phyloP scores from a whole-genome alignment of 35 echinoderm and acorn worm genomes.

The Lytechinus pictus region DNA sequence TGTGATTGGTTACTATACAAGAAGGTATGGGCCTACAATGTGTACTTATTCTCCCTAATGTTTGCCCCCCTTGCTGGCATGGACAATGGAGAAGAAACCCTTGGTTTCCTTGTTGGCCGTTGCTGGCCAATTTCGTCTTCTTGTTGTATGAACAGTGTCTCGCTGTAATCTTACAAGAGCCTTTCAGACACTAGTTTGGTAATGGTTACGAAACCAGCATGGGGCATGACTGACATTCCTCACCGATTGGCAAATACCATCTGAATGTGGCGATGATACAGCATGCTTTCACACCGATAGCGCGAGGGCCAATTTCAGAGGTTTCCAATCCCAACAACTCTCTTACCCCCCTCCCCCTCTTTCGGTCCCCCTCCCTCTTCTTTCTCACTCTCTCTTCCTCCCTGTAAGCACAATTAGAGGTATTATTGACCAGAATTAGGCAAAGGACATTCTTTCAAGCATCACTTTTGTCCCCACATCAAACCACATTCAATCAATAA shows the following conservation, averaged over 20 bases:
- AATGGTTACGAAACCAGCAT: neutral
- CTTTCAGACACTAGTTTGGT: neutral
- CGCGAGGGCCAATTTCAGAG: neutral
- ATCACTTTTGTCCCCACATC: no score
- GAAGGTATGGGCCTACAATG: no score
- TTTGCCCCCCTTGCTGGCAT: neutral
- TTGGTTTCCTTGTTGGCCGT: neutral
- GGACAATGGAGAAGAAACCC: neutral
- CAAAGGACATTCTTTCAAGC: neutral
- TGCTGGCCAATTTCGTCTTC: neutral
- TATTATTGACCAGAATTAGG: neutral
- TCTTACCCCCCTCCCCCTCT: neutral
- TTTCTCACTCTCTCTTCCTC: no score
- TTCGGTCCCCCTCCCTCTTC: no score
- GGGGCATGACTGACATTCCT: neutral
- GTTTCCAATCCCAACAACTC: neutral
- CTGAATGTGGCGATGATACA: neutral
- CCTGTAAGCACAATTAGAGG: no score
- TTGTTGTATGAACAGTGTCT: neutral
- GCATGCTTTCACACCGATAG: neutral
- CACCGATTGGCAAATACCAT: neutral
- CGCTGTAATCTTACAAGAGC: neutral
- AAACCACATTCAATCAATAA: neutral
- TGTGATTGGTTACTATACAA: no score
- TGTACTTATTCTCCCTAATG: neutral